These are phyloP conservation scores for Chunga burmeisteri DNA, from an alignment of 2,113 vertebrate genomes.

Conservation along the genomic window DNA sequence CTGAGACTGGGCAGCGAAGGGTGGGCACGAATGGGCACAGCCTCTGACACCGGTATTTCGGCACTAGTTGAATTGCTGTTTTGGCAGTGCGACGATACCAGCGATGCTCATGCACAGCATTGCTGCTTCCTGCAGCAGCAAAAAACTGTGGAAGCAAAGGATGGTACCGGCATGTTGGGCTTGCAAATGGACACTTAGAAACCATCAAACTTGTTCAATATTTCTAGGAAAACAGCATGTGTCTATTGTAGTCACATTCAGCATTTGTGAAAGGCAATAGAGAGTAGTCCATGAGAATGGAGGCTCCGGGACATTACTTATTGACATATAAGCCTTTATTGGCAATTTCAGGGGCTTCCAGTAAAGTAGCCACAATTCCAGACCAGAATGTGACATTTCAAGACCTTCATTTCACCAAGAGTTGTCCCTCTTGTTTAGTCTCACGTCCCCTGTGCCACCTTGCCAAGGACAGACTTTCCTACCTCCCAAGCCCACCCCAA, in stretches of 20 bases:
- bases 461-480: not conserved
- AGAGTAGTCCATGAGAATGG: not conserved
- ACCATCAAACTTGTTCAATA: not conserved
- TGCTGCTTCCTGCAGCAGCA: not conserved
- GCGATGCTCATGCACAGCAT: not conserved
- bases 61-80: not conserved
- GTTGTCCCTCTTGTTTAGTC: not conserved
- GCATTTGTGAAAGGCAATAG: not conserved
- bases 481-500: not conserved
- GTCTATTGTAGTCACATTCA: not conserved
- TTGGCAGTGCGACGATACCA: not conserved
- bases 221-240: not conserved
- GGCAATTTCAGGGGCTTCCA: not conserved
- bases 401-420: not conserved
- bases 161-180: not conserved
- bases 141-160: not conserved
- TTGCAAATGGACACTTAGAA: not conserved
- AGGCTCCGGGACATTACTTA: not conserved
- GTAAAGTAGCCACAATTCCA: not conserved
- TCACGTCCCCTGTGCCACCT: not conserved
- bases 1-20: not conserved
- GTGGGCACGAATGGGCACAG: not conserved
- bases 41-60: not conserved
- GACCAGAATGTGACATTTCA: not conserved
- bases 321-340: not conserved